phyloP scores from a whole-genome alignment of 2,888 invertebrate species.

The Catonia carolina region DNA sequence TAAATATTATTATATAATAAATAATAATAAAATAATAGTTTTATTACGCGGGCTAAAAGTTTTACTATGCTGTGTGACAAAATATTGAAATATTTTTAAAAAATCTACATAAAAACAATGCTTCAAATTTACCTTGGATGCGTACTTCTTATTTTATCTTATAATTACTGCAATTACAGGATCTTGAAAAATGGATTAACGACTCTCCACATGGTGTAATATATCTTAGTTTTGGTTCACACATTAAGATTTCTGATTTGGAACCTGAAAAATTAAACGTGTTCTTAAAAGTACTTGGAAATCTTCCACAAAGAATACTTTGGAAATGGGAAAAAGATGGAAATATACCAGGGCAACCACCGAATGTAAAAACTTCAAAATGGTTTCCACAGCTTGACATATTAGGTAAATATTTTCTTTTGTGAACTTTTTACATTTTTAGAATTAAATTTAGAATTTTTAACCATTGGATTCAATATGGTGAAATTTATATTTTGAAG shows the following conservation, averaged over 20 bases:
- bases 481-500: too few species aligned
- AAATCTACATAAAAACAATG: too few species aligned
- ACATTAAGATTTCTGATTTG: constrained; percentile 15
- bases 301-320: constrained; percentile 18
- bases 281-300: constrained; percentile 20
- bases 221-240: constrained; percentile 25
- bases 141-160: too few species aligned
- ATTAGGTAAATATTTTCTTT: not conserved
- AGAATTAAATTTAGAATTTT: too few species aligned
- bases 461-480: too few species aligned
- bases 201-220: constrained; percentile 22
- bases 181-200: constrained; percentile 22
- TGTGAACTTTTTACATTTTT: not conserved
- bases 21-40: too few species aligned
- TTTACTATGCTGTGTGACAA: too few species aligned
- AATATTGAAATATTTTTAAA: too few species aligned
- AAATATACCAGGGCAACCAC: constrained; percentile 13
- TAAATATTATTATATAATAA: too few species aligned
- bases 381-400: constrained; percentile 22
- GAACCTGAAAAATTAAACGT: constrained; percentile 13
- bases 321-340: constrained; percentile 25
- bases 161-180: too few species aligned
- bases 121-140: too few species aligned
- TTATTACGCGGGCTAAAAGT: too few species aligned
- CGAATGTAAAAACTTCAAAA: constrained; percentile 21